Conservation (phyloP, 2,113 vertebrate genomes). For the Amphilophus citrinellus region DNA sequence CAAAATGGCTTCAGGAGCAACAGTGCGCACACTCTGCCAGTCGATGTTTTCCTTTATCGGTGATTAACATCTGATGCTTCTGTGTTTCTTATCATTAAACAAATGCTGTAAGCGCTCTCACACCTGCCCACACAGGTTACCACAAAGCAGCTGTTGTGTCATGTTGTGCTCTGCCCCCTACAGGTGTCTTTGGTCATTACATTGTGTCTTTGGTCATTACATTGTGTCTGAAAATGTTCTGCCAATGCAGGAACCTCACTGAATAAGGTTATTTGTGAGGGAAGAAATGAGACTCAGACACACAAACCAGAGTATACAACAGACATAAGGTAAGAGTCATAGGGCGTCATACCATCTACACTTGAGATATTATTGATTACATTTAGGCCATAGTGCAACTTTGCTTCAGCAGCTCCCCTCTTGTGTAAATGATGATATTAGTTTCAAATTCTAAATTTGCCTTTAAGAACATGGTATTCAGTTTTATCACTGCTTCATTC, state of each 20-base stretch:
- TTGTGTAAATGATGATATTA: neutral
- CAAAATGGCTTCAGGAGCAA: slow-evolving; percentile 13
- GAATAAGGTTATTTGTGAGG: no score
- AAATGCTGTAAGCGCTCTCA: neutral
- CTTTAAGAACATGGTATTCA: neutral
- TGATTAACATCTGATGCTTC: neutral
- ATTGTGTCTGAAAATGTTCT: neutral
- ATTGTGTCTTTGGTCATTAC: neutral
- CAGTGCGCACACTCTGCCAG: neutral
- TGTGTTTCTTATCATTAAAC: slow-evolving; percentile 12
- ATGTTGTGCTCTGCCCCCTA: slow-evolving; percentile 36
- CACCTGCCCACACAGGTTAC: neutral
- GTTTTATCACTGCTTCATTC: neutral
- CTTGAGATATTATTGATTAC: slow-evolving; percentile 2
- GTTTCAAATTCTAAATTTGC: neutral
- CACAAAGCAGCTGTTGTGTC: slow-evolving; percentile 16
- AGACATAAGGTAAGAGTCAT: slow-evolving; percentile 6
- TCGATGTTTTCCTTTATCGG: neutral
- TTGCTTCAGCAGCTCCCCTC: neutral
- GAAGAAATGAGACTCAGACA: slow-evolving; percentile 8
- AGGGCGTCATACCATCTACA: neutral
- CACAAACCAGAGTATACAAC: slow-evolving; percentile 3
- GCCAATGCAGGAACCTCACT: neutral
- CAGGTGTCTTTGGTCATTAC: neutral
- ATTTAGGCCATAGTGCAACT: neutral